phyloP scores from a whole-genome alignment of 2,797 vertebrate genomes.

The Acanthis flammea region DNA sequence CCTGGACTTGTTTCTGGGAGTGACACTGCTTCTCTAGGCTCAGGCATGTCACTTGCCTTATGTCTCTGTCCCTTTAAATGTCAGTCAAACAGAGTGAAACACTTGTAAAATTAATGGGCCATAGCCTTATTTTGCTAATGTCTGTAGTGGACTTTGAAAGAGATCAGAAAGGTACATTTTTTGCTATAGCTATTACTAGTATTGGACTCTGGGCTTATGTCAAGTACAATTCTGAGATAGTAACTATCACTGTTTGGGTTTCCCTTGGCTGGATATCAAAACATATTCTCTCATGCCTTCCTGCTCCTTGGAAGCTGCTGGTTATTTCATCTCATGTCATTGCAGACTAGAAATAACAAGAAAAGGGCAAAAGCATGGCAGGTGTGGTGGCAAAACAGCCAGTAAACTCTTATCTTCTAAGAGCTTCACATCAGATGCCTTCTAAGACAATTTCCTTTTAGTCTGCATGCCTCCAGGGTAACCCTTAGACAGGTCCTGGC shows the following conservation, averaged over 20 bases:
- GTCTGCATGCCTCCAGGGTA: neutral
- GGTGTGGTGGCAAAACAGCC: neutral
- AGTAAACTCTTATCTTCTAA: neutral
- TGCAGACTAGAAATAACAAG: neutral
- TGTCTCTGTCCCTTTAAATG: neutral
- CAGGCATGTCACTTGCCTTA: neutral
- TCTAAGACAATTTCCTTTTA: neutral
- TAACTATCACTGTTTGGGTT: neutral
- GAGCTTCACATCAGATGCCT: neutral
- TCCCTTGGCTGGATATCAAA: neutral
- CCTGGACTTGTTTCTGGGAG: neutral
- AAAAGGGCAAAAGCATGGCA: neutral
- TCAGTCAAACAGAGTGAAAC: neutral
- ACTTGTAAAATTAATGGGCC: neutral
- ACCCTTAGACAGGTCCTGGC: neutral
- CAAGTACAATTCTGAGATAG: neutral
- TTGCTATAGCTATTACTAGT: neutral
- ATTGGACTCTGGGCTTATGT: neutral
- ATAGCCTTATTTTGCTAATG: neutral
- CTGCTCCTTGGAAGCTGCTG: neutral
- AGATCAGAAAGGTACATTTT: neutral
- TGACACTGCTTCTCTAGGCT: neutral
- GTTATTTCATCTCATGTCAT: neutral
- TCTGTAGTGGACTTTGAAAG: neutral
- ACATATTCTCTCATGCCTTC: neutral